Evolutionary conservation across 2,888 invertebrate genomes (phyloP), one percentile per base, ranked within the genome.

Genomic region (Sinotaia quadrata): DNA sequence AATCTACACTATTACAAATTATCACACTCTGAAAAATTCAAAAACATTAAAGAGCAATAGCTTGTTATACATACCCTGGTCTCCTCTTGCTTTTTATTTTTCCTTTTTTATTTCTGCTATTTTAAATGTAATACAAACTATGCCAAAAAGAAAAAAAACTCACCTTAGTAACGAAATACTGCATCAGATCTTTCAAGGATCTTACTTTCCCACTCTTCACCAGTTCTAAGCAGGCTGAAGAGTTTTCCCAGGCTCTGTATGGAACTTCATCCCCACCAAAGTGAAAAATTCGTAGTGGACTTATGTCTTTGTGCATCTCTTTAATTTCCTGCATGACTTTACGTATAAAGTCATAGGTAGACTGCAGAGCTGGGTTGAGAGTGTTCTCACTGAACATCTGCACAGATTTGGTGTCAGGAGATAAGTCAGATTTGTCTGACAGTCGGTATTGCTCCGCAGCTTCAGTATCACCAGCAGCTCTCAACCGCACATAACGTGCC

Each of bases 211-310:
- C 76, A 69, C 60, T 68, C 49, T 52, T 59, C 2, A 69, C 51
- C 29, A 82, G 68, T 1, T 66, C 49, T 5, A 70, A 52, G 69
- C 87, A 87, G 24, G 71, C 73, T 1, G 82, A 60, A 0, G 85
- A 85, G 27, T 82, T 78, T n/a, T 77, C 72, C 85, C 85, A 86
- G 0, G 84, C 83, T 15, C 81, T 80, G 0, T 58, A 58, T 0
- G 85, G 77, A 0, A 83, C 85, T 67, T 87, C 87, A 60, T 86
- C 87, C 0, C 87, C 87, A 7, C 86, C 87, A 60, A 85, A 79
- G 68, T 87, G 84, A 63, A 83, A 84, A 2, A 77, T 71, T 41
- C 75, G 78, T 37, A 86, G 69, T 0, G 84, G 83, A 44, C 78
- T 75, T 51, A 81, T 77, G 37, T 79, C 80, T 18, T 73, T 27